Base-by-base conservation (phyloP, 1,140 invertebrate species). In the Heliconius hermathena region DNA sequence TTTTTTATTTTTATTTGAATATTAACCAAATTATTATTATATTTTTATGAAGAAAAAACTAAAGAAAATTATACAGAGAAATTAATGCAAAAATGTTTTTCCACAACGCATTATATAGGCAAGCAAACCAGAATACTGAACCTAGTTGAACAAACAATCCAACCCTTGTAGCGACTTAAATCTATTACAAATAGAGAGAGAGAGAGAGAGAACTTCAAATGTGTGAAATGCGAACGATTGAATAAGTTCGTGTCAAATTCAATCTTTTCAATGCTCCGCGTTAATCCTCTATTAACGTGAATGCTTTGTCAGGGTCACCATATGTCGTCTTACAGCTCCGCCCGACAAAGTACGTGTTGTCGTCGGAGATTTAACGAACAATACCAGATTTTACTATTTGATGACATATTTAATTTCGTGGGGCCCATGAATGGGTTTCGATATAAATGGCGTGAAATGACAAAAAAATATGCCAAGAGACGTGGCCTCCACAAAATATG, bases 331-430 rank as follows among this genome's bases (percentile, higher is more conserved):
- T 90, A 87, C 76, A 79, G 76, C 71, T 80, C 70, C 74, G 81
- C 33, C 81, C 82, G 83, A 85, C 84, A 85, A 88, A 85, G 76
- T 77, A 76, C 71, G 71, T 33, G 71, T 77, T 83, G 79, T 85
- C 85, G 78, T 78, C 54, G 77, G 82, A 79, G 81, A 82, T 82
- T 85, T 87, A 81, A 74, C 52, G 72, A 79, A 90, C 86, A 90
- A 90, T 91, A 77, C 57, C 4, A 73, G 84, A 86, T 85, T 86
- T 79, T 57, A 78, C 73, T 83, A 80, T 87, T 85, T 82, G 88
- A 89, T 88, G 87, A 90, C 84, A 85, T 85, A 80, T 87, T 84
- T 84, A 82, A 88, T 90, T 89, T 89, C 88, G 87, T 81, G 78
- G 85, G 83, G 79, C 84, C 80, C 71, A 73, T 84, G 75, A 88